These are phyloP conservation scores for Drosophila merina DNA, from an alignment of 2,888 invertebrate species.

Conservation along the genomic window DNA sequence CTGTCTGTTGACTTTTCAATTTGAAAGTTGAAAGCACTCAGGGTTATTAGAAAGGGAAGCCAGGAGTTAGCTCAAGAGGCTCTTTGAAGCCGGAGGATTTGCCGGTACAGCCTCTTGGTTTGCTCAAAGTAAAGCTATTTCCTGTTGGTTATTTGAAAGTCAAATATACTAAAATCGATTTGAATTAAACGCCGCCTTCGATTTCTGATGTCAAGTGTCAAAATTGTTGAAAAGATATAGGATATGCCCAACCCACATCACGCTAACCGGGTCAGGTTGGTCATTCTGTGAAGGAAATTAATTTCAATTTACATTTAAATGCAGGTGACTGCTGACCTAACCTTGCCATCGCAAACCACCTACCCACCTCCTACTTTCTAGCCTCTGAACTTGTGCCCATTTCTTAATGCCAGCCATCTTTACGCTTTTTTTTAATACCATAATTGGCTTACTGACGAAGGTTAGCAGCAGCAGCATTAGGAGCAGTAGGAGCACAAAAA, in stretches of 20 bases:
- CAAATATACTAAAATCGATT: slow-evolving; percentile 39
- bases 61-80: slow-evolving; percentile 65
- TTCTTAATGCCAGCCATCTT: slow-evolving; percentile 59
- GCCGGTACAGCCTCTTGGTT: slow-evolving; percentile 19
- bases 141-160: background rate
- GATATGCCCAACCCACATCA: slow-evolving; percentile 63
- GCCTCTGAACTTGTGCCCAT: slow-evolving; percentile 46
- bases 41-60: slow-evolving; percentile 75
- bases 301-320: slow-evolving; percentile 79
- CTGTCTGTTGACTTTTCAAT: slow-evolving; percentile 80
- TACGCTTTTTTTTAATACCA: slow-evolving; percentile 75
- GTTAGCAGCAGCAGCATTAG: slow-evolving; percentile 48
- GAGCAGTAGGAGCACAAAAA: slow-evolving; percentile 7
- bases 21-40: slow-evolving; percentile 80
- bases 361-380: slow-evolving; percentile 33
- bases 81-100: slow-evolving; percentile 29
- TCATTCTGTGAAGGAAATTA: slow-evolving; percentile 68
- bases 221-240: slow-evolving; percentile 10
- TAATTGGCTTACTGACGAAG: slow-evolving; percentile 78
- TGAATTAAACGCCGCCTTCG: slow-evolving; percentile 25
- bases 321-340: slow-evolving; percentile 68
- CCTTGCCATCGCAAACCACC: slow-evolving; percentile 56
- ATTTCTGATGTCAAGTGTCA: slow-evolving; percentile 55
- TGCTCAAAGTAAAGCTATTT: slow-evolving; percentile 16
- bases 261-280: slow-evolving; percentile 47